Percentiles rank a stretch among this genome's conserved stretches.
phyloP scores from a whole-genome alignment of 2,888 invertebrate genomes.

The Sesia bembeciformis region DNA sequence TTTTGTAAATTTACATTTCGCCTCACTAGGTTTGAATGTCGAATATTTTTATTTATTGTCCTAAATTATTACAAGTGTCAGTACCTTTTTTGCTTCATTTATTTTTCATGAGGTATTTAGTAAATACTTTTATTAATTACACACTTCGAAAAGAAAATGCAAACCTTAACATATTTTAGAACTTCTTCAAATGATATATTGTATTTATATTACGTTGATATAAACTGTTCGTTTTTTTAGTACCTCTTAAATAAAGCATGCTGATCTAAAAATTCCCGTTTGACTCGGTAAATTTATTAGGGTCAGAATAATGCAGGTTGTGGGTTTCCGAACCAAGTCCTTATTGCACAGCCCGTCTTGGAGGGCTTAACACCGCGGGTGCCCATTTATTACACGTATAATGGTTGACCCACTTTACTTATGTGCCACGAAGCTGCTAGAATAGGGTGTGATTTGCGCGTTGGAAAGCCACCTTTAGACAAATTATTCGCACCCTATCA shows the following conservation, averaged over 20 bases:
- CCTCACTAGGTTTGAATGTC: conserved; percentile 42
- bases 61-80: not conserved
- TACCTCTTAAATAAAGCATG: too few relatives aligned
- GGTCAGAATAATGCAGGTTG: conserved; percentile 71
- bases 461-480: conserved; percentile 31
- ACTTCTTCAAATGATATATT: too few relatives aligned
- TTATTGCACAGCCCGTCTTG: conserved; percentile 63
- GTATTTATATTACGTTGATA: too few relatives aligned
- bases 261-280: conserved; percentile 66
- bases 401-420: conserved; percentile 68
- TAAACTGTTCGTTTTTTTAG: too few relatives aligned
- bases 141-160: too few relatives aligned
- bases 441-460: conserved; percentile 52
- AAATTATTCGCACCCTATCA: conserved; percentile 23
- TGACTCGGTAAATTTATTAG: conserved; percentile 69
- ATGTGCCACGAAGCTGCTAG: conserved; percentile 42
- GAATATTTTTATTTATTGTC: conserved; percentile 26
- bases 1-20: conserved; percentile 66
- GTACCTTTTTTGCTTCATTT: conserved; percentile 1
- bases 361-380: conserved; percentile 30
- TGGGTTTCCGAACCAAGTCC: conserved; percentile 60
- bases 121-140: too few relatives aligned
- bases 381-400: conserved; percentile 67
- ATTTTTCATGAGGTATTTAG: not conserved
- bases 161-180: too few relatives aligned